Conservation (phyloP, 2,797 vertebrate species). For the Odontamblyopus rebecca region DNA sequence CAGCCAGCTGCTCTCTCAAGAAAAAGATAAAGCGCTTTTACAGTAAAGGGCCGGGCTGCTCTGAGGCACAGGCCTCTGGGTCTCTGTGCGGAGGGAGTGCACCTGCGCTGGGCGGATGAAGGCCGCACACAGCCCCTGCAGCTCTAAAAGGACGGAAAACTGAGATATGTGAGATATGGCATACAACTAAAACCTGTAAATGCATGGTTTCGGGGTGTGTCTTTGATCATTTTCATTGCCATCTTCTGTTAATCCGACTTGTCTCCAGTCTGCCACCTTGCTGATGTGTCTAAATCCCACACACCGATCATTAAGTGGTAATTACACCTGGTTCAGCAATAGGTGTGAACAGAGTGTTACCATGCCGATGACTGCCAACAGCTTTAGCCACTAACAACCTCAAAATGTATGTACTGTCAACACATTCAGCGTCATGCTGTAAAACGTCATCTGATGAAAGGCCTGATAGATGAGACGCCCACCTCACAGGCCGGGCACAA, state of each 20-base stretch:
- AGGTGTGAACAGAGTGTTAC: slow-evolving; percentile 13
- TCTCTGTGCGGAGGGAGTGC: slow-evolving; percentile 60
- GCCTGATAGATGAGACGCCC: slow-evolving; percentile 17
- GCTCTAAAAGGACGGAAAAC: slow-evolving; percentile 18
- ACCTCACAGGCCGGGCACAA: slow-evolving; percentile 7
- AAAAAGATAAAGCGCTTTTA: slow-evolving; percentile 65
- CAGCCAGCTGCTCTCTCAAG: slow-evolving; percentile 63
- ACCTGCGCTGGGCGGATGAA: slow-evolving; percentile 61
- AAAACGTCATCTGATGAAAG: slow-evolving; percentile 30
- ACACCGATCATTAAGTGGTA: neutral
- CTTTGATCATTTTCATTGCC: neutral
- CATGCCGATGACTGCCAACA: slow-evolving; percentile 4
- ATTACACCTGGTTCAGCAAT: neutral
- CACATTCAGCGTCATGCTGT: slow-evolving; percentile 21
- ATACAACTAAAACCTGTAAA: neutral
- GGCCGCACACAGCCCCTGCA: slow-evolving; percentile 23
- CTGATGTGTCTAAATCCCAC: neutral
- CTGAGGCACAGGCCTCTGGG: slow-evolving; percentile 47
- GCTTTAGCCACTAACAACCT: slow-evolving; percentile 14
- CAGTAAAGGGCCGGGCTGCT: slow-evolving; percentile 47
- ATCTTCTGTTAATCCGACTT: neutral
- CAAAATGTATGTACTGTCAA: slow-evolving; percentile 20
- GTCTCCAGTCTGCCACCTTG: slow-evolving; percentile 3
- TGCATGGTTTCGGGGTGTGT: neutral
- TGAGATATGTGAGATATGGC: slow-evolving; percentile 12